Evolutionary conservation across 2,888 invertebrate genomes (phyloP), one percentile per base, ranked within the genome.

Genomic region (Dasysyrphus albostriatus): DNA sequence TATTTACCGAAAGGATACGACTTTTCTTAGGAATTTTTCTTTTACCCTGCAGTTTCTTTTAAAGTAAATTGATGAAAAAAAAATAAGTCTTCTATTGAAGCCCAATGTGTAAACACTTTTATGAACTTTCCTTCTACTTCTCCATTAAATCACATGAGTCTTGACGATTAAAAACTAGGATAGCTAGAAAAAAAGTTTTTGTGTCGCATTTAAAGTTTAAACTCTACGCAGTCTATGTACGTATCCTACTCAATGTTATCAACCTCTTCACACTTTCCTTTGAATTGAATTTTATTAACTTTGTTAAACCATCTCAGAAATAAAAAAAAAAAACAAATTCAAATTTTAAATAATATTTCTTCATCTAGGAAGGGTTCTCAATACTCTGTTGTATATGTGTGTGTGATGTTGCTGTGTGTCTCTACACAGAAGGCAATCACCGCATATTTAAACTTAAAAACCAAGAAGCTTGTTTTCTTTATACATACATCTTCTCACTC

Each of bases 371-470:
- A 19, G n/a, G n/a, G 29, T 37, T 63, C 39, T 5, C n/a, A 37
- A 42, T 16, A 39, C 12, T 24, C 24, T 47, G 47, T 9, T 24
- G 12, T 7, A 8, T 34, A 42, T 58, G 24, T 42, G n/a, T 29
- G 24, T 29, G 24, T 51, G 19, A 34, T 14, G 12, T 24, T 44
- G 32, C n/a, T 65, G 16, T 47, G 34, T 47, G 32, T 32, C 14
- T 63, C n/a, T 16, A 49, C 16, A 67, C 49, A 67, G 58, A 54
- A 54, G 67, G 67, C 84, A 85, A 81, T 81, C 84, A 76, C 81
- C 81, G 74, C 85, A 82, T 74, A 85, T 85, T 85, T 82, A 85
- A 85, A 85, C 73, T 82, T 85, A 63, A 82, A 24, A 77, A 85
- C 85, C 82, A 77, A 77, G 77, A 77, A 69, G 77, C 74, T 61